Conservation (phyloP, 2,888 invertebrate species). For the Trichopria drosophilae region DNA sequence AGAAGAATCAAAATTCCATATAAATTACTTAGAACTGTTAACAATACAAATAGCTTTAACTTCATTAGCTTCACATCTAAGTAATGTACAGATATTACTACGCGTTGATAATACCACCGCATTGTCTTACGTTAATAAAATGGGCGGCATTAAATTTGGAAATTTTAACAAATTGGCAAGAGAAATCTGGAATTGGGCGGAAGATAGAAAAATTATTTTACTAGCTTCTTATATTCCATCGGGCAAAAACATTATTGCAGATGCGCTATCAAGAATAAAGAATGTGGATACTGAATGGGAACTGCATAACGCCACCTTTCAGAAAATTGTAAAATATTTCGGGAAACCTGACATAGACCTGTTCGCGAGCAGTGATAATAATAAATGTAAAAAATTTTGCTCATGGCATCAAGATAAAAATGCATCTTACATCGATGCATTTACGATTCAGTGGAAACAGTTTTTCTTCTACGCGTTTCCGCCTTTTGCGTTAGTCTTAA, state of each 20-base stretch:
- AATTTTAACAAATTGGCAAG: conserved; percentile 25
- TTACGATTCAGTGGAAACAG: conserved; percentile 24
- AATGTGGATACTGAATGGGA: conserved; percentile 34
- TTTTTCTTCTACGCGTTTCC: conserved; percentile 28
- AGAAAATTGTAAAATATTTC: conserved; percentile 9
- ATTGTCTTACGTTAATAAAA: conserved; percentile 35
- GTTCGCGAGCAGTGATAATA: conserved; percentile 29
- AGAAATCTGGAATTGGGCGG: conserved; percentile 36
- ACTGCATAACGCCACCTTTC: conserved; percentile 16
- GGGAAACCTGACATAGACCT: conserved; percentile 27
- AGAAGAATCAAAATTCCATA: no score
- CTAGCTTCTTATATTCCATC: conserved; percentile 36
- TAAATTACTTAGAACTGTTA: no score
- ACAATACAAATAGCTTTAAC: no score
- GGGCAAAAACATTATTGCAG: conserved; percentile 34
- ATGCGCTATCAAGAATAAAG: conserved; percentile 35
- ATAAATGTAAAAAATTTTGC: conserved; percentile 21
- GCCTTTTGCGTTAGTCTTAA: conserved; percentile 17
- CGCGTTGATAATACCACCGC: conserved; percentile 38
- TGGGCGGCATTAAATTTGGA: conserved; percentile 32
- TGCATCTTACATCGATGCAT: conserved; percentile 24
- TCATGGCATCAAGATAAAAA: conserved; percentile 22
- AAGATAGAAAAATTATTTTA: conserved; percentile 30
- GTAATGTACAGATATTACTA: no score
- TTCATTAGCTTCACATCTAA: no score